Percentiles rank a stretch among this genome's conserved stretches.
Conservation (phyloP, 2,113 vertebrate species). For the Piliocolobus tephrosceles region DNA sequence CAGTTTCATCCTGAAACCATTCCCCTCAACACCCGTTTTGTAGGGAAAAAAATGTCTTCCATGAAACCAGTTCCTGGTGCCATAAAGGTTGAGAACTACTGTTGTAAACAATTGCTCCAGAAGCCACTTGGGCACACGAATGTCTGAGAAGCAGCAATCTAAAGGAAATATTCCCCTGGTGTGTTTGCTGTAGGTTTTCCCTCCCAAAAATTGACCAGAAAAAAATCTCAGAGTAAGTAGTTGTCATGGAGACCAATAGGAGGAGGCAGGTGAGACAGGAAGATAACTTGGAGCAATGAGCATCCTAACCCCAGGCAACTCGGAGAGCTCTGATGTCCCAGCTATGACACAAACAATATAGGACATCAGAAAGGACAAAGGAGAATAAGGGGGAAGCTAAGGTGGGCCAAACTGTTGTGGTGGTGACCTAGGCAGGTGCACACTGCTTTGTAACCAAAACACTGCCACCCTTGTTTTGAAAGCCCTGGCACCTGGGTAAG, state of each 20-base stretch:
- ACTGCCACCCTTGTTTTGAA: conserved; percentile 58
- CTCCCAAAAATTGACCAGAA: not conserved
- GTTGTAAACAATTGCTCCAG: not conserved
- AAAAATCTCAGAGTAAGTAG: not conserved
- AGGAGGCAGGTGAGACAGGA: not conserved
- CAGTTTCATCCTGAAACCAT: too few species aligned
- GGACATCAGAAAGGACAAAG: not conserved
- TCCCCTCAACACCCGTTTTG: too few species aligned
- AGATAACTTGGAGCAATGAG: not conserved
- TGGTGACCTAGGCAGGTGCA: conserved; percentile 54
- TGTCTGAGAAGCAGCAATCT: not conserved
- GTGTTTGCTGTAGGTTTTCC: not conserved
- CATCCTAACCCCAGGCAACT: too few species aligned
- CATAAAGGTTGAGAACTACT: too few species aligned
- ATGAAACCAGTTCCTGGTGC: too few species aligned
- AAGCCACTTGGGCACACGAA: not conserved
- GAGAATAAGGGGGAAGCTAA: not conserved
- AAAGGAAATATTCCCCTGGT: not conserved
- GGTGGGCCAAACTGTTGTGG: not conserved
- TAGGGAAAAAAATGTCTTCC: too few species aligned
- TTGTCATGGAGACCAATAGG: not conserved
- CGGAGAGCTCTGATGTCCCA: not conserved
- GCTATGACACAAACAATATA: not conserved
- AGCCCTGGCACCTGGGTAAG: conserved; percentile 32
- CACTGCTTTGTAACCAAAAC: conserved; percentile 70